Base-by-base conservation (phyloP, 92 coral and sea anemone genomes). In the Epizoanthus scotinus region DNA sequence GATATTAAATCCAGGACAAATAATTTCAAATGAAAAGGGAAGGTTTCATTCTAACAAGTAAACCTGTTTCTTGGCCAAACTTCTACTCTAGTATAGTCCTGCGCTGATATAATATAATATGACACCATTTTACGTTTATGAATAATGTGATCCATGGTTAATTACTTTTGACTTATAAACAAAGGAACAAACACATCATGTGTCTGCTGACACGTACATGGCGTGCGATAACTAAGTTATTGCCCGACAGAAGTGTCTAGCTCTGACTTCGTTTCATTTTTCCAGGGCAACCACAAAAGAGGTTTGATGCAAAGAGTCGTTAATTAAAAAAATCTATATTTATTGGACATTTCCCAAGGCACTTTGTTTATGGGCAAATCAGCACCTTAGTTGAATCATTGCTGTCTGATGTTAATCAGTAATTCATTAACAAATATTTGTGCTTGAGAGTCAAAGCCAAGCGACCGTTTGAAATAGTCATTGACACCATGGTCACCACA, bases 381-480 rank as follows among this genome's bases (percentile, higher is more conserved):
- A 44, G 66, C 54, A 42, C 34, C 81, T 40, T 26, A 21, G 10
- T n/a, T 59, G 59, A 75, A 75, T 58, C 68, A 75, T 54, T 40
- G 56, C 81, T 58, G 81, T 34, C 25, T 67, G 68, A 66, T 59
- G 67, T 75, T 58, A 21, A 60, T 59, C 40, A 75, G 68, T 58
- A 59, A 75, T 75, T n/a, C 69, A 60, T 75, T 75, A 75, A 75
- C 59, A 75, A 75, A 75, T 75, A 36, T 75, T 75, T 75, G 68
- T 58, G 47, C 15, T 40, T 10, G 9, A 0, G 19, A 6, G 1
- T 6, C 14, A 7, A 19, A 17, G 2, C 8, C 21, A 5, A 18
- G 26, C 67, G 68, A 38, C 67, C 81, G 81, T 59, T 59, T 36
- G 34, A 20, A n/a, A 28, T 3, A 6, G n/a, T n/a, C n/a, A n/a